Base-by-base conservation (phyloP, 2,113 vertebrate genomes). In the Perca schrenkii region DNA sequence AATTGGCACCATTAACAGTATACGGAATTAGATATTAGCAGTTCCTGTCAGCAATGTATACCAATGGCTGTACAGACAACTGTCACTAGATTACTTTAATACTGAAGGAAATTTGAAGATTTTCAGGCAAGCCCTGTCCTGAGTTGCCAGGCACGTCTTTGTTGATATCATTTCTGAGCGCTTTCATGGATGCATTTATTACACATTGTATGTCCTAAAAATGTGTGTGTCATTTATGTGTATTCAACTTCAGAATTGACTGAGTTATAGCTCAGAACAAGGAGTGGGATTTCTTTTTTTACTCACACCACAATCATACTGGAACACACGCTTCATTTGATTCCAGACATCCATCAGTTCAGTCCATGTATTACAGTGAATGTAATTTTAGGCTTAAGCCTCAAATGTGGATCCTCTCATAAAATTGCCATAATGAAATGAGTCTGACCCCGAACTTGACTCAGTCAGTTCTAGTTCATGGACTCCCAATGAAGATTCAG, bases 401-500 rank as follows among this genome's bases (percentile, higher is more conserved):
- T 68, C 74, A 76, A 17, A 78, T 86, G 78, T 87, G 68, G 79
- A 88, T 58, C 60, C 63, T 64, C 53, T 82, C 62, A 68, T 87
- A 75, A 86, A 83, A 67, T 80, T 58, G 54, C 47, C n/a, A 12
- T 83, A 84, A 90, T 91, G 89, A 88, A 89, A 86, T 84, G 34
- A 86, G 61, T 19, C 49, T 83, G 83, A 85, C 79, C 81, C 54
- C 63, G 58, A 83, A 82, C 65, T 86, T 57, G 69, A 70, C 78
- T 86, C 66, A 71, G 81, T 84, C 82, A 73, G 58, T 84, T 78
- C 66, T 49, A 74, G 75, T 72, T 78, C 21, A 82, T 79, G 69
- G 62, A 86, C 75, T 89, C 80, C 84, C 82, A 86, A 36, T 28
- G 62, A 81, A 77, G 71, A 83, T 47, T 84, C 69, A 84, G 85